Conservation (phyloP, 1,140 invertebrate genomes). For the Antheraea mylitta region DNA sequence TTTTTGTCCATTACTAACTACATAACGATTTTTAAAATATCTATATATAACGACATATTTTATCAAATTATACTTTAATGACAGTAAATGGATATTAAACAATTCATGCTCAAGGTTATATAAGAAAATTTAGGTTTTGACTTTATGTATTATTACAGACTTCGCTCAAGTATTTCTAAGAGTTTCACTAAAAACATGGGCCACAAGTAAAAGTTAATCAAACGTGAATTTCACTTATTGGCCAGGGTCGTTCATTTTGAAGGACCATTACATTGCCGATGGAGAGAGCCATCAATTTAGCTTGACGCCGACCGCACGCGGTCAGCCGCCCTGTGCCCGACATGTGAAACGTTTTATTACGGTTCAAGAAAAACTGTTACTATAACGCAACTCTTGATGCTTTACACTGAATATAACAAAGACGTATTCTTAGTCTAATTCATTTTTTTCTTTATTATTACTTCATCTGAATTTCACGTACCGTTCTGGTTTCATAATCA, state of each 20-base stretch:
- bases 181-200: conserved; percentile 43
- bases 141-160: background rate
- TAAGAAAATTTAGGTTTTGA: background rate
- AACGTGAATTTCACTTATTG: conserved; percentile 67
- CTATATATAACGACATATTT: no score
- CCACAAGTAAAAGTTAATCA: conserved; percentile 60
- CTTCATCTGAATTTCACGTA: background rate
- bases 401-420: conserved; percentile 23
- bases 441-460: background rate
- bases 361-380: conserved; percentile 64
- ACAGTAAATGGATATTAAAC: no score
- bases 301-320: conserved; percentile 63
- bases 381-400: conserved; percentile 49
- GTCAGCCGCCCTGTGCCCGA: conserved; percentile 53
- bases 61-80: no score
- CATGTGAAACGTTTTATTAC: conserved; percentile 75
- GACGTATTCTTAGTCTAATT: background rate
- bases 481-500: no score
- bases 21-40: no score
- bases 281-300: conserved; percentile 72
- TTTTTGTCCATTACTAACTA: background rate
- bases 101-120: no score
- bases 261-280: conserved; percentile 71
- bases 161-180: conserved; percentile 6
- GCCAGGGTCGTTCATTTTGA: conserved; percentile 67